A percentile compares a stretch with the other conserved stretches of the same genome.
Conservation (phyloP, 1,140 invertebrate species). For the Drosophila murphyi region DNA sequence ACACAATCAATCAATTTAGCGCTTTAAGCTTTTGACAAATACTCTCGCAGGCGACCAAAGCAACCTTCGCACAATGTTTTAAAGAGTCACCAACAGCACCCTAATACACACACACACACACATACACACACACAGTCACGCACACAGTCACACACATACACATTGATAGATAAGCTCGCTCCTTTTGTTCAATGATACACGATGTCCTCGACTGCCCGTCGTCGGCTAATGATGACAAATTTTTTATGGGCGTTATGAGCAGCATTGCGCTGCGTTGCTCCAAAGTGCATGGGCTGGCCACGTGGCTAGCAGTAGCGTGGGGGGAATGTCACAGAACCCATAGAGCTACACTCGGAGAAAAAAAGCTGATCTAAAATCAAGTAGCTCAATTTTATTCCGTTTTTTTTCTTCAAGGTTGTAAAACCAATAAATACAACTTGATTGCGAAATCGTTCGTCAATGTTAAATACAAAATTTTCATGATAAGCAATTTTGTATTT, state of each 20-base stretch:
- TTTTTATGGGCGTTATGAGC: constrained; percentile 81
- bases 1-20: constrained; percentile 80
- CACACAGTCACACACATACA: constrained; percentile 10
- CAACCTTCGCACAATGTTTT: constrained; percentile 60
- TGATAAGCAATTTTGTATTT: too few relatives aligned
- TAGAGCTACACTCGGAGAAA: not conserved
- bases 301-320: constrained; percentile 18
- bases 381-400: too few relatives aligned
- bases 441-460: too few relatives aligned
- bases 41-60: constrained; percentile 48
- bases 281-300: constrained; percentile 67
- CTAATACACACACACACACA: not conserved
- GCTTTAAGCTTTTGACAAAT: constrained; percentile 79
- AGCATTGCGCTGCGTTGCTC: constrained; percentile 56
- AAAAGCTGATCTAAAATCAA: not conserved
- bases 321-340: constrained; percentile 16
- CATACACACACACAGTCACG: not conserved
- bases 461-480: too few relatives aligned
- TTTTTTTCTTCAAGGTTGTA: too few relatives aligned
- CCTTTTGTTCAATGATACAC: constrained; percentile 49
- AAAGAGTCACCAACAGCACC: constrained; percentile 53
- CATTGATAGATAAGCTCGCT: constrained; percentile 71
- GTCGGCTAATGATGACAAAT: constrained; percentile 79
- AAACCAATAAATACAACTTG: too few relatives aligned
- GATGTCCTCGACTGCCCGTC: constrained; percentile 47